A percentile compares a stretch with the other conserved stretches of the same genome.
These are phyloP conservation scores for Batillaria attramentaria DNA, from an alignment of 1,140 invertebrate species.

Conservation along the genomic window DNA sequence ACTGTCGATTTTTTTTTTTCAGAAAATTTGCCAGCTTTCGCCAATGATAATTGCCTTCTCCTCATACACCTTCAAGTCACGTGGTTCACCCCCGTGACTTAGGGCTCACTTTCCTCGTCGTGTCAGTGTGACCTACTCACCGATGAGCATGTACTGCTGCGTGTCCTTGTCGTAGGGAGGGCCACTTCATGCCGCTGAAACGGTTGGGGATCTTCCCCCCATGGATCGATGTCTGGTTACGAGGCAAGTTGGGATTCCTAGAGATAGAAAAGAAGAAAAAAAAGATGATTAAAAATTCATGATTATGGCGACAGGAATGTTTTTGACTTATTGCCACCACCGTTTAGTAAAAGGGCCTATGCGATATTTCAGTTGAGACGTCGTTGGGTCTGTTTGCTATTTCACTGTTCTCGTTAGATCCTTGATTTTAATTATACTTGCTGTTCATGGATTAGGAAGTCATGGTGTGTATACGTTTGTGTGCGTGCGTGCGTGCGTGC, in stretches of 20 bases:
- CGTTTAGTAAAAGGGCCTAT: too few species aligned
- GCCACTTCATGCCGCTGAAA: constrained; percentile 86
- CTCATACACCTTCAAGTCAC: too few species aligned
- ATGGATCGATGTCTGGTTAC: constrained; percentile 82
- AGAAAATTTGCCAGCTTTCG: too few species aligned
- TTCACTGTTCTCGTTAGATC: background rate
- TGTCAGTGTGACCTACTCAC: constrained; percentile 69
- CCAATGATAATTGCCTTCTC: too few species aligned
- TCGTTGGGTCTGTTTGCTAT: background rate
- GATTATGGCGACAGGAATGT: background rate
- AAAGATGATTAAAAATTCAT: background rate
- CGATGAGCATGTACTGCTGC: constrained; percentile 92
- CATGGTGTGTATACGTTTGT: background rate
- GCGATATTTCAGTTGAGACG: too few species aligned
- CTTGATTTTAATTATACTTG: background rate
- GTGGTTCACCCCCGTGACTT: too few species aligned
- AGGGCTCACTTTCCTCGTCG: background rate
- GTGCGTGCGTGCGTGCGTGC: background rate
- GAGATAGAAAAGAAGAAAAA: background rate
- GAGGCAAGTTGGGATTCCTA: constrained; percentile 91
- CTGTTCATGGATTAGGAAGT: background rate
- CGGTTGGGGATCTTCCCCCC: constrained; percentile 80
- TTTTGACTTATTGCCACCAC: background rate
- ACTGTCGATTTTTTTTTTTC: background rate
- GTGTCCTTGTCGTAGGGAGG: constrained; percentile 91